These are phyloP conservation scores for Argyrosomus regius DNA, from an alignment of 2,797 vertebrate genomes.

Conservation along the genomic window DNA sequence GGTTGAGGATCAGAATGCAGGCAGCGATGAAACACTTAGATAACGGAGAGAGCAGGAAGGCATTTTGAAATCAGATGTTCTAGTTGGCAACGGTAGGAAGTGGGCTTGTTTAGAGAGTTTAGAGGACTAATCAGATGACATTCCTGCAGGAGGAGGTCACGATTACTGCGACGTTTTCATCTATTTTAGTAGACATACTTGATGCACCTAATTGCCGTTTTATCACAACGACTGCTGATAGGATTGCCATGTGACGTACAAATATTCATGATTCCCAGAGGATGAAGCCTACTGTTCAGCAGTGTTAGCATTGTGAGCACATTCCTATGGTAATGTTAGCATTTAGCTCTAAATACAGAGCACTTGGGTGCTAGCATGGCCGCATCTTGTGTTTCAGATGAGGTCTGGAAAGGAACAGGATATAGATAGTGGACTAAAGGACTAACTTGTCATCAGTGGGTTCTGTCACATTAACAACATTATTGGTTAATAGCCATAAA, in stretches of 20 bases:
- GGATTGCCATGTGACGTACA: not conserved
- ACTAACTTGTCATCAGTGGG: not conserved
- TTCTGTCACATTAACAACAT: not conserved
- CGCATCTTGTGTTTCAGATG: not conserved
- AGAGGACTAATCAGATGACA: constrained; percentile 21
- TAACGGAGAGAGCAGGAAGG: constrained; percentile 68
- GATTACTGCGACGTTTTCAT: not conserved
- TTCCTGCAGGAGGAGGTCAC: constrained; percentile 23
- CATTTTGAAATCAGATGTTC: constrained; percentile 56
- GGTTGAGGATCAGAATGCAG: constrained; percentile 34
- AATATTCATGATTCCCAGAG: not conserved
- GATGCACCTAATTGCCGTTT: not conserved
- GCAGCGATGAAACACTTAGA: constrained; percentile 63
- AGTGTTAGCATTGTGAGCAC: too few relatives aligned
- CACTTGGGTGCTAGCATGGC: not conserved
- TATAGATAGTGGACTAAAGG: not conserved
- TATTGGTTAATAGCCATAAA: not conserved
- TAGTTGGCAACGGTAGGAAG: constrained; percentile 49
- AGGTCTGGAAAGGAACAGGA: not conserved
- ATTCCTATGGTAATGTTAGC: not conserved
- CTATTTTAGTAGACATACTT: not conserved
- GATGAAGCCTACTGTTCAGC: not conserved
- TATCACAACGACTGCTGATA: not conserved
- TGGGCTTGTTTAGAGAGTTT: constrained; percentile 43
- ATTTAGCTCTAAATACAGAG: not conserved